These are phyloP conservation scores for Takifugu rubripes DNA, from an alignment of 2,797 vertebrate species.

Conservation along the genomic window DNA sequence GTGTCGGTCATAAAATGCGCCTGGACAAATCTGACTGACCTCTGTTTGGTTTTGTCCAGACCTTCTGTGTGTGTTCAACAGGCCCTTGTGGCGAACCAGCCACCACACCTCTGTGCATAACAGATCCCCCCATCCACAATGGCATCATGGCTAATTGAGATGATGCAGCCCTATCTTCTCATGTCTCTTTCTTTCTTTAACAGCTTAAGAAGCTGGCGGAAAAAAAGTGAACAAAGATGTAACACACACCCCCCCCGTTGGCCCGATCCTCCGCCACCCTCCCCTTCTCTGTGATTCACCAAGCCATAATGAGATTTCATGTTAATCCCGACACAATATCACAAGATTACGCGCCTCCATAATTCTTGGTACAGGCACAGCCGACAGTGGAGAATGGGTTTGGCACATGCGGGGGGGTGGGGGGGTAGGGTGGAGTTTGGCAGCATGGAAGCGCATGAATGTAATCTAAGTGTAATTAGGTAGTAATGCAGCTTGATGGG, in stretches of 20 bases:
- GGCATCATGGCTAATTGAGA: conserved; percentile 50
- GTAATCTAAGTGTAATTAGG: conserved; percentile 67
- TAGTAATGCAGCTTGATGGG: conserved; percentile 44
- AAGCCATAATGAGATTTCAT: conserved; percentile 71
- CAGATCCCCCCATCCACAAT: conserved; percentile 25
- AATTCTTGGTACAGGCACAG: conserved; percentile 33
- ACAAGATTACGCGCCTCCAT: conserved; percentile 64
- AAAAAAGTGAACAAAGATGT: conserved; percentile 19
- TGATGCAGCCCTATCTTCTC: conserved; percentile 44
- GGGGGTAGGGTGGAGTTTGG: conserved; percentile 32
- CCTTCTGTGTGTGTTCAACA: conserved; percentile 5
- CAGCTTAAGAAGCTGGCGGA: conserved; percentile 15
- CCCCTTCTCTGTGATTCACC: conserved; percentile 28
- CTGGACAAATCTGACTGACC: conserved; percentile 31
- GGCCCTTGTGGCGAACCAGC: conserved; percentile 19
- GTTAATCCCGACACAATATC: conserved; percentile 75
- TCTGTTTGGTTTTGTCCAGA: conserved; percentile 7
- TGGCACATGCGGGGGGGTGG: conserved; percentile 18
- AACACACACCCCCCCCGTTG: not conserved
- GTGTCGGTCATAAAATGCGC: conserved; percentile 54
- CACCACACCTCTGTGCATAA: not conserved
- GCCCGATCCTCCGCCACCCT: conserved; percentile 6
- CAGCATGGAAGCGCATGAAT: conserved; percentile 47
- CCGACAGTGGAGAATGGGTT: conserved; percentile 48
- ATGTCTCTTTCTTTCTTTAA: conserved; percentile 7